Percentiles rank a stretch among this genome's conserved stretches.
Evolutionary conservation across 2,797 vertebrate species (phyloP).

Genomic region (Austrolebias charrua): DNA sequence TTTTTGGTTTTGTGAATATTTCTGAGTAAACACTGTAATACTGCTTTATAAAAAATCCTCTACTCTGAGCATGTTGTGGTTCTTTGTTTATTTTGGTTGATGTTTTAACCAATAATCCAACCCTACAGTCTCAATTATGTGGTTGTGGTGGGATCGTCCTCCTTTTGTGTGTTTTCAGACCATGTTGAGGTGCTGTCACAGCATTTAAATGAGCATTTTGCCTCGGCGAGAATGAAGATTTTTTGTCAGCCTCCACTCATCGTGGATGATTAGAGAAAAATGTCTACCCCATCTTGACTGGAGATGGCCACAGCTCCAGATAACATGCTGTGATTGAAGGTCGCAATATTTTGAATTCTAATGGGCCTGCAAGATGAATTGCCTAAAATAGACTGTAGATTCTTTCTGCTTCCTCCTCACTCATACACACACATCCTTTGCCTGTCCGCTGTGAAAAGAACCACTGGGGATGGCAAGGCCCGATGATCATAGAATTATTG

Average conservation of each 20-base stretch:
- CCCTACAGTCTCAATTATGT: slow-evolving; percentile 64
- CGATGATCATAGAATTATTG: slow-evolving; percentile 99
- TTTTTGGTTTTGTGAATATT: slow-evolving; percentile 10
- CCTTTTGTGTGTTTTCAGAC: slow-evolving; percentile 88
- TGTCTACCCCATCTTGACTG: slow-evolving; percentile 99
- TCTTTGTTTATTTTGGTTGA: slow-evolving; percentile 84
- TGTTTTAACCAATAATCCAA: slow-evolving; percentile 61
- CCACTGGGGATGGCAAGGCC: slow-evolving; percentile 99
- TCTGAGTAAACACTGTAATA: slow-evolving; percentile 3
- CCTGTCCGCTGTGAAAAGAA: slow-evolving; percentile 99
- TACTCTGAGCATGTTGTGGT: not conserved
- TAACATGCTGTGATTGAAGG: slow-evolving; percentile 99
- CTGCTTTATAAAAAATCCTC: slow-evolving; percentile 1
- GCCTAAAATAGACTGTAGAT: slow-evolving; percentile 99
- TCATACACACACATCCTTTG: slow-evolving; percentile 68
- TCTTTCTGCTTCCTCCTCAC: slow-evolving; percentile 90
- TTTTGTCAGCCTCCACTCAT: slow-evolving; percentile 99
- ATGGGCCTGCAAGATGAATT: slow-evolving; percentile 99
- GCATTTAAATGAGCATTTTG: slow-evolving; percentile 99
- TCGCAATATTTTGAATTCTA: slow-evolving; percentile 99
- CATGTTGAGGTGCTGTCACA: slow-evolving; percentile 93
- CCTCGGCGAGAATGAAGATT: slow-evolving; percentile 97
- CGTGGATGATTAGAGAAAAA: slow-evolving; percentile 99
- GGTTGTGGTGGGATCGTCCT: slow-evolving; percentile 80
- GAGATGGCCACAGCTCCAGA: slow-evolving; percentile 99